A percentile compares a stretch with the other conserved stretches of the same genome.
Evolutionary conservation across 2,797 vertebrate genomes (phyloP).

Genomic region (Chiloscyllium punctatum): DNA sequence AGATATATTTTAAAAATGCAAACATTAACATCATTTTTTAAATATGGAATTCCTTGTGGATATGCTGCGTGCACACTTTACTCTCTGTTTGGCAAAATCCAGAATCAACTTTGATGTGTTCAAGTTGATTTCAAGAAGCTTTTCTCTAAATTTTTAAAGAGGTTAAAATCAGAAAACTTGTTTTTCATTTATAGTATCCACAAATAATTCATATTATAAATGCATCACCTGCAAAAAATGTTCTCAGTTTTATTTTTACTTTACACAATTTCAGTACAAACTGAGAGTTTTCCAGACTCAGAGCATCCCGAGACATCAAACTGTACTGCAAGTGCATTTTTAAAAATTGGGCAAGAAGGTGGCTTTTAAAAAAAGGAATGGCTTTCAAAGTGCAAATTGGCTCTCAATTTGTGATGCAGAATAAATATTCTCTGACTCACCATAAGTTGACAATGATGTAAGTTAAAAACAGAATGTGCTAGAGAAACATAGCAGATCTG

Average conservation of each 20-base stretch:
- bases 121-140: background rate
- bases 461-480: too few relatives aligned
- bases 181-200: background rate
- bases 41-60: background rate
- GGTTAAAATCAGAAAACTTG: background rate
- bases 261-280: background rate
- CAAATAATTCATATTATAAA: background rate
- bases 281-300: background rate
- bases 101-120: background rate
- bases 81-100: background rate
- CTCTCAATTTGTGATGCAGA: background rate
- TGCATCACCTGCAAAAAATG: background rate
- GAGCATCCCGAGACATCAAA: background rate
- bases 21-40: background rate
- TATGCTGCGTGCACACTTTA: background rate
- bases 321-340: background rate
- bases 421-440: too few relatives aligned
- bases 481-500: too few relatives aligned
- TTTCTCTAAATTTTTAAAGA: background rate
- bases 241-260: background rate
- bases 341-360: background rate
- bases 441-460: too few relatives aligned
- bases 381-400: background rate
- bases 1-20: background rate
- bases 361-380: background rate